Percentiles rank a stretch among this genome's conserved stretches.
Conservation (phyloP, 2,113 vertebrate genomes). For the Podocnemis expansa region DNA sequence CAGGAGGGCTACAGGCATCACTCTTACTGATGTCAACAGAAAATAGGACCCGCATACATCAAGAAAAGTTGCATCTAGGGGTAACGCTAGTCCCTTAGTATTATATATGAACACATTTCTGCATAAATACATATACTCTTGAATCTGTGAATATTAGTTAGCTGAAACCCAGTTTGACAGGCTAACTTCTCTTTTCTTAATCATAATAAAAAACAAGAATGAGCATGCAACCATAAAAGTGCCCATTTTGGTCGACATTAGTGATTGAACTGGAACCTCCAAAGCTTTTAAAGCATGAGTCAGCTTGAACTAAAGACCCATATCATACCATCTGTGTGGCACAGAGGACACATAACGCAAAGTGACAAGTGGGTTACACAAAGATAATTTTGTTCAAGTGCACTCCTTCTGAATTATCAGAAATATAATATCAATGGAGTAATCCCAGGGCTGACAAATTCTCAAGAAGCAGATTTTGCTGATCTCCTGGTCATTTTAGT, state of each 20-base stretch:
- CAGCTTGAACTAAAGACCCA: not conserved
- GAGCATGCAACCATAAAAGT: not conserved
- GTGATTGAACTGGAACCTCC: not conserved
- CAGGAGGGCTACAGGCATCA: not conserved
- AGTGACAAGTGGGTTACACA: not conserved
- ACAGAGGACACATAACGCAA: too few relatives aligned
- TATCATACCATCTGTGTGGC: too few relatives aligned
- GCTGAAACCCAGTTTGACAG: not conserved
- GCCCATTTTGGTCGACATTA: not conserved
- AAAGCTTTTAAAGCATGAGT: not conserved
- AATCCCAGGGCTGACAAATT: not conserved
- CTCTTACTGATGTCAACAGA: not conserved
- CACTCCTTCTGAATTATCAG: too few relatives aligned
- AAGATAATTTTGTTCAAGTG: not conserved
- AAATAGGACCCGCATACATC: not conserved
- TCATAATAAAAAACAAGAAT: not conserved
- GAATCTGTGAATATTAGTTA: not conserved
- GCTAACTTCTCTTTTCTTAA: not conserved
- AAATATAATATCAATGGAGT: not conserved
- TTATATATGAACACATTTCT: not conserved
- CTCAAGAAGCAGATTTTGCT: not conserved
- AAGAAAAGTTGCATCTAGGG: not conserved
- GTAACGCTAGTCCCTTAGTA: not conserved
- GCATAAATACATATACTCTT: not conserved
- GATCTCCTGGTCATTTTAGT: not conserved